Conservation (phyloP, 1,140 invertebrate genomes). For the Andricus grossulariae region DNA sequence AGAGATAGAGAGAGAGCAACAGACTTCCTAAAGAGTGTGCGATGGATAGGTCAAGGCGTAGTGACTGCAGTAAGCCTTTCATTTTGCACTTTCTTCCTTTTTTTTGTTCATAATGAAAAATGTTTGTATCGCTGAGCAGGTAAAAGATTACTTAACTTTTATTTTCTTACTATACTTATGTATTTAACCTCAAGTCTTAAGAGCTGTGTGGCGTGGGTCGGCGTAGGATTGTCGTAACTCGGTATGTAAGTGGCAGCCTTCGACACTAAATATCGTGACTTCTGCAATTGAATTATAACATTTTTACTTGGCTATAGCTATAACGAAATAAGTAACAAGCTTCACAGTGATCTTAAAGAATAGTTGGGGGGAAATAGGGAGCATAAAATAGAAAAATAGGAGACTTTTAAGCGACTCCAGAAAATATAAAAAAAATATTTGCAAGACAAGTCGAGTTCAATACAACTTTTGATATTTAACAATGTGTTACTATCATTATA, state of each 20-base stretch:
- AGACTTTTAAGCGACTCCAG: too few relatives aligned
- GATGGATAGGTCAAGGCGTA: neutral
- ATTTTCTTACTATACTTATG: slow-evolving; percentile 13
- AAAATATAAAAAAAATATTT: too few relatives aligned
- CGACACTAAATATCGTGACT: slow-evolving; percentile 94
- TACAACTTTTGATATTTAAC: too few relatives aligned
- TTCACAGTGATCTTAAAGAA: too few relatives aligned
- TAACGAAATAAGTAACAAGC: too few relatives aligned
- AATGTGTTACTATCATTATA: too few relatives aligned
- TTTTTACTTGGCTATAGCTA: too few relatives aligned
- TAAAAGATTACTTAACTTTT: neutral
- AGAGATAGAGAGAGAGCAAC: too few relatives aligned
- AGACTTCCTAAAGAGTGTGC: neutral
- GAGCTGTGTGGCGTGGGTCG: slow-evolving; percentile 46
- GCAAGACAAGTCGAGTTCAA: too few relatives aligned
- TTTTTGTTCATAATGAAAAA: slow-evolving; percentile 18
- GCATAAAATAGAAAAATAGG: too few relatives aligned
- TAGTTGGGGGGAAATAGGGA: too few relatives aligned
- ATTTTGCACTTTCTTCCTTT: slow-evolving; percentile 8
- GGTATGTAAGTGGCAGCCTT: slow-evolving; percentile 79
- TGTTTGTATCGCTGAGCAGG: slow-evolving; percentile 8
- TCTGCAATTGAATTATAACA: slow-evolving; percentile 79
- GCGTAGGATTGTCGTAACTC: slow-evolving; percentile 65
- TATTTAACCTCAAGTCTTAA: slow-evolving; percentile 17
- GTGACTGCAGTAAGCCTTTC: slow-evolving; percentile 9